Percentiles rank a stretch among this genome's conserved stretches.
Evolutionary conservation across 2,888 invertebrate genomes (phyloP).

Genomic region (Monopis laevigella): DNA sequence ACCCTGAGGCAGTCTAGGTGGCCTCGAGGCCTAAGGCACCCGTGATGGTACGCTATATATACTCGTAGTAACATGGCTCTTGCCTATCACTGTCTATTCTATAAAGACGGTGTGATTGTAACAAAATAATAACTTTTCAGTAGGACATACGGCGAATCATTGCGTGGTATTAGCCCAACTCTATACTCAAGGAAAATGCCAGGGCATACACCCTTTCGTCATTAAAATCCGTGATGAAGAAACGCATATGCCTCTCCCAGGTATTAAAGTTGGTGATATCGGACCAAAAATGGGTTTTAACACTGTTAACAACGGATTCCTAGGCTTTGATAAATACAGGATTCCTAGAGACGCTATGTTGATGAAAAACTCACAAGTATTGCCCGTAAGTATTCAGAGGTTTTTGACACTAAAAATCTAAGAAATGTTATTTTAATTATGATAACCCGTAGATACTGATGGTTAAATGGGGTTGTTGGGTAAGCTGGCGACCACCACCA

Average conservation of each 20-base stretch:
- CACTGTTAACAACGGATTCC: conserved; percentile 88
- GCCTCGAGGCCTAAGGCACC: too few relatives aligned
- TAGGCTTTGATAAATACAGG: conserved; percentile 83
- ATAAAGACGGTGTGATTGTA: too few relatives aligned
- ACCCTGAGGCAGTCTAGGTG: too few relatives aligned
- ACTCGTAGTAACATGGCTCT: too few relatives aligned
- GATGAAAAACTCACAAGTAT: conserved; percentile 90
- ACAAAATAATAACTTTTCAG: too few relatives aligned
- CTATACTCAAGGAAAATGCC: conserved; percentile 78
- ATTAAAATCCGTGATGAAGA: conserved; percentile 88
- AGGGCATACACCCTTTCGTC: conserved; percentile 90
- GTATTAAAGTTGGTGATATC: conserved; percentile 91
- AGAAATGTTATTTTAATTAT: too few relatives aligned
- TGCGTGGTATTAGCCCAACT: conserved; percentile 91
- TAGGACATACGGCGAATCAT: conserved; percentile 91
- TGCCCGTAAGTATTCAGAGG: conserved; percentile 28
- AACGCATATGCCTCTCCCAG: conserved; percentile 83
- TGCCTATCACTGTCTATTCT: too few relatives aligned
- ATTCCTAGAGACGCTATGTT: conserved; percentile 88
- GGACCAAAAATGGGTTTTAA: conserved; percentile 92
- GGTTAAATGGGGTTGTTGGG: too few relatives aligned
- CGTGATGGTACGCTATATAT: too few relatives aligned
- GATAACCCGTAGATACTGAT: too few relatives aligned
- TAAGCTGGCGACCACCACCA: too few relatives aligned
- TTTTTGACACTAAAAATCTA: too few relatives aligned